Percentiles rank a stretch among this genome's conserved stretches.
Evolutionary conservation across 2,797 vertebrate genomes (phyloP).

Genomic region (Acestrorhynchus altus): DNA sequence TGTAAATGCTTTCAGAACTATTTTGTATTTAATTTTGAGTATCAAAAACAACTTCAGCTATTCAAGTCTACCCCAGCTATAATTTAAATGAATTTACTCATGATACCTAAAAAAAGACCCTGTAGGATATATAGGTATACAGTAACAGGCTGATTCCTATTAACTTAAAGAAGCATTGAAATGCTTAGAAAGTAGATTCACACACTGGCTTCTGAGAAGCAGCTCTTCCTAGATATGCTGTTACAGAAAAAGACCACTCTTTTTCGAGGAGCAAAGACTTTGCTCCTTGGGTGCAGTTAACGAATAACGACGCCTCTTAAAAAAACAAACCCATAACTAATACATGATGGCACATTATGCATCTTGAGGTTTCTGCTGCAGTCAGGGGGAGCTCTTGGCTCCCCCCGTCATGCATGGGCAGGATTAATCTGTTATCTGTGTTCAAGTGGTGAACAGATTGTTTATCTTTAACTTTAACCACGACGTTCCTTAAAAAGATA

Average conservation of each 20-base stretch:
- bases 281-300: constrained; percentile 29
- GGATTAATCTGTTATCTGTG: constrained; percentile 7
- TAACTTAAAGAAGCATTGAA: not conserved
- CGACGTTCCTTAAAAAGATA: constrained; percentile 9
- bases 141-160: not conserved
- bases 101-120: not conserved
- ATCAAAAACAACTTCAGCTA: not conserved
- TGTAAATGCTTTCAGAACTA: not conserved
- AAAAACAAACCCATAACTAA: constrained; percentile 15
- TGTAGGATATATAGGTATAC: not conserved
- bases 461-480: constrained; percentile 6
- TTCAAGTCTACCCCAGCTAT: not conserved
- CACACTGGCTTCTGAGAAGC: constrained; percentile 28
- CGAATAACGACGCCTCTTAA: constrained; percentile 36
- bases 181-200: not conserved
- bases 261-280: constrained; percentile 31
- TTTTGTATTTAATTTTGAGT: not conserved
- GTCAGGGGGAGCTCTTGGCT: not conserved
- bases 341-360: constrained; percentile 12
- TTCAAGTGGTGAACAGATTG: constrained; percentile 12
- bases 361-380: not conserved
- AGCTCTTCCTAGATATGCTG: not conserved
- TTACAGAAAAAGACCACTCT: constrained; percentile 8
- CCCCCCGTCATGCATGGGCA: not conserved
- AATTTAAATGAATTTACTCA: not conserved